phyloP scores from a whole-genome alignment of 2,797 vertebrate genomes.

The Hyperoplus lanceolatus region DNA sequence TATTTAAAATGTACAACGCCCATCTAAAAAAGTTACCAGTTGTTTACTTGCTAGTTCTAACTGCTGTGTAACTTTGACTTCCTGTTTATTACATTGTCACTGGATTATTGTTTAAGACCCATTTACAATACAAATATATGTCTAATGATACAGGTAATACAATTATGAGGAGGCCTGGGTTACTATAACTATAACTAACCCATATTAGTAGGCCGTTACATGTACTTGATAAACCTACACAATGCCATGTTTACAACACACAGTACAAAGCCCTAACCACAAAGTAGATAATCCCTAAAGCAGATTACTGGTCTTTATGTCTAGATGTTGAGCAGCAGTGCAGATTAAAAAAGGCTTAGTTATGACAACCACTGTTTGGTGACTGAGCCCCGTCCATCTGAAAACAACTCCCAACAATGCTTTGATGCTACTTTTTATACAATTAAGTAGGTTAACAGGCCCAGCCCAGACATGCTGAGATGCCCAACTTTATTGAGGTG shows the following conservation, averaged over 20 bases:
- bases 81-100: background rate
- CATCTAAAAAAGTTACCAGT: background rate
- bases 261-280: constrained; percentile 39
- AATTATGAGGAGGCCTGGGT: background rate
- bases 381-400: constrained; percentile 32
- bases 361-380: constrained; percentile 68
- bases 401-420: constrained; percentile 32
- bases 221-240: constrained; percentile 28
- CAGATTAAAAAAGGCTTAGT: constrained; percentile 73
- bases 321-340: constrained; percentile 60
- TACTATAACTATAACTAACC: constrained; percentile 2
- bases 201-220: constrained; percentile 7
- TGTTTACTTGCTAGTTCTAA: background rate
- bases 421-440: constrained; percentile 25
- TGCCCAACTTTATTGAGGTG: constrained; percentile 5
- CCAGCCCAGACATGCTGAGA: constrained; percentile 10
- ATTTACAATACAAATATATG: background rate
- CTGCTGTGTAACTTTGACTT: background rate
- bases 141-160: background rate
- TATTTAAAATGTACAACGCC: background rate
- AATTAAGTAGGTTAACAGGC: constrained; percentile 22
- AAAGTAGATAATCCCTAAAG: constrained; percentile 76
- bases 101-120: background rate
- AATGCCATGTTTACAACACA: constrained; percentile 55
- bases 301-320: constrained; percentile 72